Conservation (phyloP, 2,113 vertebrate species). For the Saccopteryx bilineata region DNA sequence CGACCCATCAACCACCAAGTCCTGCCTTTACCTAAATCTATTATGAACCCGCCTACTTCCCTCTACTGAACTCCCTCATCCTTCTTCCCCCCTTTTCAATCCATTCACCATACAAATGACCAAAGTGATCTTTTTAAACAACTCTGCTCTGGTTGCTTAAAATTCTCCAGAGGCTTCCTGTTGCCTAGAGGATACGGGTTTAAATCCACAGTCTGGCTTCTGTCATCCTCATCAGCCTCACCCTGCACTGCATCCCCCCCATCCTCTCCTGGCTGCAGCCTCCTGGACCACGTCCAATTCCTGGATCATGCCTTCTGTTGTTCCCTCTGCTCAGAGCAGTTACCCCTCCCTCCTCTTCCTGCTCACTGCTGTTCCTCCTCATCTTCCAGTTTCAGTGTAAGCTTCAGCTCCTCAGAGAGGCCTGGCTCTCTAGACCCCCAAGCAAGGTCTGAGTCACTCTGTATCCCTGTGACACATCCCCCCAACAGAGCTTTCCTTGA, state of each 20-base stretch:
- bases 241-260: not conserved
- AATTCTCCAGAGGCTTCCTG: not conserved
- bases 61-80: not conserved
- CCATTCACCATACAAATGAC: not conserved
- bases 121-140: not conserved
- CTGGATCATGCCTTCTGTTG: slow-evolving; percentile 25
- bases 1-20: not conserved
- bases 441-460: not conserved
- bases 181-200: not conserved
- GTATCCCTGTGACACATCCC: not conserved
- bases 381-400: not conserved
- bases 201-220: not conserved
- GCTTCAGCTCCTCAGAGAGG: not conserved
- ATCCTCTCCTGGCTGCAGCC: slow-evolving; percentile 26
- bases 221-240: not conserved
- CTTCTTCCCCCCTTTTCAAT: not conserved
- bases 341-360: not conserved
- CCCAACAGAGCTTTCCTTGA: not conserved
- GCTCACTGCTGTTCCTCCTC: not conserved
- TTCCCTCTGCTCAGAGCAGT: not conserved
- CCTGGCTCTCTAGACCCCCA: not conserved
- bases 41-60: not conserved
- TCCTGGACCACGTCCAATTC: slow-evolving; percentile 50
- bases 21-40: not conserved
- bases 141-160: not conserved